Evolutionary conservation across 2,888 invertebrate species (phyloP).

Genomic region (Drosophila koepferae): DNA sequence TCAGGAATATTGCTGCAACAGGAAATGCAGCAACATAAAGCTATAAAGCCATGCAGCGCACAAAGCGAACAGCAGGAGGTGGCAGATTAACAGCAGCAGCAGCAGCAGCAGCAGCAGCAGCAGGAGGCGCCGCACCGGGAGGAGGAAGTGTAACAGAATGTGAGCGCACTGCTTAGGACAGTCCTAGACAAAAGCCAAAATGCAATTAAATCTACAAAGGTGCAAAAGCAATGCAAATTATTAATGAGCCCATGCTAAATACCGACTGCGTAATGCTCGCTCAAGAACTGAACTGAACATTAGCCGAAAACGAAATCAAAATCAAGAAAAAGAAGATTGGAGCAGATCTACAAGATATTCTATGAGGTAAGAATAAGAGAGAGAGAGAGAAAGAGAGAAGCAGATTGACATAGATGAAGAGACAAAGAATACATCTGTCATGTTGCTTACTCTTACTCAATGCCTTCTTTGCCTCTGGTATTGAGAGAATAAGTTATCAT

Average conservation of each 20-base stretch:
- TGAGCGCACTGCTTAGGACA: background rate
- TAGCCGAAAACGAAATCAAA: no score
- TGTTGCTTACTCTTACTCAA: no score
- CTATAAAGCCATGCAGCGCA: constrained; percentile 14
- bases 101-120: no score
- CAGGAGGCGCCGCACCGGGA: background rate
- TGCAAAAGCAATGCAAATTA: constrained; percentile 43
- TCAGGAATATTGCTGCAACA: constrained; percentile 58
- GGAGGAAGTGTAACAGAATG: background rate
- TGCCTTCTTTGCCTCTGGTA: background rate
- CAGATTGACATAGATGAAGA: no score
- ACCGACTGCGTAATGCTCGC: background rate
- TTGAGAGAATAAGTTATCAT: background rate
- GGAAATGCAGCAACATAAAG: constrained; percentile 57
- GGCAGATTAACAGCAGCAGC: background rate
- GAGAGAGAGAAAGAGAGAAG: no score
- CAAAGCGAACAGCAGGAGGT: constrained; percentile 4
- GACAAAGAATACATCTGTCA: no score
- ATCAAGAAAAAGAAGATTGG: background rate
- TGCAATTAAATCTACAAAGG: constrained; percentile 47
- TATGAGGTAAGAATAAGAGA: no score
- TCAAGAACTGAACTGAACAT: background rate
- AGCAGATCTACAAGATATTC: no score
- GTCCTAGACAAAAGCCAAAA: constrained; percentile 48
- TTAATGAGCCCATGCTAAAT: background rate